Evolutionary conservation across 2,113 vertebrate genomes (phyloP), one percentile per base, ranked within the genome.

Genomic region (Pedionomus torquatus): DNA sequence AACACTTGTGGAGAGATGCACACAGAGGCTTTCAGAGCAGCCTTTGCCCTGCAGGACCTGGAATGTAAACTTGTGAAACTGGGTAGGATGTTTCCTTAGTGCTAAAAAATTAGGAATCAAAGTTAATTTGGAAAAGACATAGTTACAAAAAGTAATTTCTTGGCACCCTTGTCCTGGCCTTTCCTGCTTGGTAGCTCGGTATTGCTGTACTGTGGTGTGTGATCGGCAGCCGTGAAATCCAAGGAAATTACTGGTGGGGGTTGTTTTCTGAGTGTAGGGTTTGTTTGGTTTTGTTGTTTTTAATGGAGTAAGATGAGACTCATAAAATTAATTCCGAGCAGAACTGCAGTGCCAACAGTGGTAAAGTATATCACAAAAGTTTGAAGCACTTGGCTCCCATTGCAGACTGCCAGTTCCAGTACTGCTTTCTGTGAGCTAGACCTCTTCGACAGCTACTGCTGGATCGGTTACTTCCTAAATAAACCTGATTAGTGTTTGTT

Each of bases 21-120:
- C 60, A 26, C 11, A 16, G 68, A 54, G 31, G 28, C 41, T 33
- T 52, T 54, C 51, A 31, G 79, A 43, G 54, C 0, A 0, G 2
- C 15, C 76, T 49, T 39, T 83, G 61, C 35, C 52, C 20, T 76
- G 0, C 0, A 0, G 46, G 48, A 21, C 21, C 61, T 71, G 14
- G 28, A 35, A 25, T 18, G 11, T 33, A 46, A 46, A 20, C n/a
- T 30, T 16, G 30, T 17, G 49, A 76, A 51, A 30, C 1, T 3
- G 68, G 30, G n/a, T 65, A 33, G 23, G 5, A n/a, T 37, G 28
- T 55, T 83, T 76, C 41, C 58, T 87, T 69, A 39, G 20, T 0
- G 0, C 17, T 54, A 63, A 65, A 39, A 89, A 51, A 15, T 33
- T 35, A 33, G 35, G 26, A 64, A 49, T 8, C 8, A 3, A 39